A percentile compares a stretch with the other conserved stretches of the same genome.
These are phyloP conservation scores for Acropora tenuis DNA, from an alignment of 64 coral and sea anemone species.

Conservation along the genomic window DNA sequence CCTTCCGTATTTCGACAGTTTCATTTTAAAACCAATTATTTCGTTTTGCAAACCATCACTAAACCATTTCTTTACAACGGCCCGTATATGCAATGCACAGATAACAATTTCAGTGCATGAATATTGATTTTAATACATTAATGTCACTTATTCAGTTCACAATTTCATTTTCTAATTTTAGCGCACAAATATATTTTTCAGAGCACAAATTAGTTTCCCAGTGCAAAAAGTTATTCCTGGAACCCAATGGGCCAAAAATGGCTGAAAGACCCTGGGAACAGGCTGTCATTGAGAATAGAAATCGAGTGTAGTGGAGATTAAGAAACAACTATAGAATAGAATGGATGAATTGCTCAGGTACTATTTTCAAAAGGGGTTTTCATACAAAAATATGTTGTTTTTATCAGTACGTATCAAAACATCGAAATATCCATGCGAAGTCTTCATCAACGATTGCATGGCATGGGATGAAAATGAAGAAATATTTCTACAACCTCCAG, in stretches of 20 bases:
- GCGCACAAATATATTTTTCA: not conserved
- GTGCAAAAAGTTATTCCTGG: no score
- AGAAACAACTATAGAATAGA: not conserved
- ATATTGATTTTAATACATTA: no score
- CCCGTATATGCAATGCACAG: no score
- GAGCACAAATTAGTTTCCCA: no score
- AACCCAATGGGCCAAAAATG: no score
- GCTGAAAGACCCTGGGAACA: not conserved
- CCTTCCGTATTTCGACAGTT: no score
- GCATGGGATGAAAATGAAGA: not conserved
- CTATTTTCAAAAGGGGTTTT: conserved; percentile 32
- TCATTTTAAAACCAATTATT: no score
- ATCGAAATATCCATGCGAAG: not conserved
- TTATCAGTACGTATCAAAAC: not conserved
- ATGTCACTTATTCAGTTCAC: no score
- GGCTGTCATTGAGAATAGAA: not conserved
- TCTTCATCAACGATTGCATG: conserved; percentile 9
- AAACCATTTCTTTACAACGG: no score
- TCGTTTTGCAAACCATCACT: no score
- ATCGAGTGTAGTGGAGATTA: not conserved
- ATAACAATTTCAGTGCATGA: no score
- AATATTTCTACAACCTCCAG: not conserved
- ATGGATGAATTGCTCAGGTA: not conserved
- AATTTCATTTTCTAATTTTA: no score
- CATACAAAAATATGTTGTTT: not conserved